These are phyloP conservation scores for Lichenostomus cassidix DNA, from an alignment of 2,113 vertebrate species.

Conservation along the genomic window DNA sequence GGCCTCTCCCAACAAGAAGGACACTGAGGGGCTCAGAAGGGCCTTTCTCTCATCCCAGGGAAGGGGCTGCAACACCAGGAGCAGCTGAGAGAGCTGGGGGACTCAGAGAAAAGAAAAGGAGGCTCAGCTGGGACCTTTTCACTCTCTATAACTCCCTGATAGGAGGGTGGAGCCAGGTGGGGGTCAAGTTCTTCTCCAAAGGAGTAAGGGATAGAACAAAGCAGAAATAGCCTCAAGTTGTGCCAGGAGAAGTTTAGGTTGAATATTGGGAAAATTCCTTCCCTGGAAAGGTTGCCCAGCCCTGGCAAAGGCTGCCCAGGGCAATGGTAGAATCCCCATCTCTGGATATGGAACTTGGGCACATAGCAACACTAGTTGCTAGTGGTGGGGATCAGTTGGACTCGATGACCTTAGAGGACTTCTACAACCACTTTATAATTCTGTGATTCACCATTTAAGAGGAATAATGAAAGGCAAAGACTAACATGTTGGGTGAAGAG, in stretches of 20 bases:
- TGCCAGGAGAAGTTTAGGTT: not conserved
- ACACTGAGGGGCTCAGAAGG: not conserved
- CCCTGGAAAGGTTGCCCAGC: not conserved
- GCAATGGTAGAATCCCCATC: not conserved
- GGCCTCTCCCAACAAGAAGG: not conserved
- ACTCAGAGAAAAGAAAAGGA: not conserved
- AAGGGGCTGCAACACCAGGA: not conserved
- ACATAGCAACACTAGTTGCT: not conserved
- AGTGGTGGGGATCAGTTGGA: not conserved
- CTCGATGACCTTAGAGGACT: not conserved
- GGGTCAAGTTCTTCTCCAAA: not conserved
- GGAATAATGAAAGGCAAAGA: not conserved
- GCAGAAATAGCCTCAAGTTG: not conserved
- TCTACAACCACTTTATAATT: not conserved
- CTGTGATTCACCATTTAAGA: not conserved
- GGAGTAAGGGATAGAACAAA: not conserved
- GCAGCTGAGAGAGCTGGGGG: not conserved
- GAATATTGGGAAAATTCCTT: not conserved
- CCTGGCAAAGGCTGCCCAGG: not conserved
- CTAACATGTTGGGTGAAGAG: accelerated
- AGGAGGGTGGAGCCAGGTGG: not conserved
- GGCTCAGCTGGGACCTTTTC: not conserved
- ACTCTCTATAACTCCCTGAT: not conserved
- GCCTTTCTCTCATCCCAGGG: no score
- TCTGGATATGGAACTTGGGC: not conserved